Evolutionary conservation across 2,888 invertebrate genomes (phyloP), one percentile per base, ranked within the genome.

Genomic region (Onthophagus sagittarius): DNA sequence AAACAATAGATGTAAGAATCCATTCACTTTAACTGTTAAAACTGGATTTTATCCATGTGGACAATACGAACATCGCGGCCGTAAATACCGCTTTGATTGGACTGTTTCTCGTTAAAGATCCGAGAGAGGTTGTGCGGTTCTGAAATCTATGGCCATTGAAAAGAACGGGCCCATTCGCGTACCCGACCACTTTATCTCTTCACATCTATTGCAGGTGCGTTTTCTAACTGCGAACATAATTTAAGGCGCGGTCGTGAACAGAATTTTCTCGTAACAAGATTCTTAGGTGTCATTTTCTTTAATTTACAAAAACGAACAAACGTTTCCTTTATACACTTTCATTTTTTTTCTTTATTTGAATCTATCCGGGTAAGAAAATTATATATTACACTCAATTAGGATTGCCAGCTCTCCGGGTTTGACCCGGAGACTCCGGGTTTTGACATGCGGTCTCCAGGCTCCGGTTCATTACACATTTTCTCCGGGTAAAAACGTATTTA

Each of bases 191-290:
- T 53, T 53, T 53, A 53, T 53, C 7, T 53, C 39, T 53, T 53
- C 39, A 53, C 39, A 53, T 53, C 71, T 73, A 72, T 73, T 73
- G 76, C 76, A 76, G 75, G 76, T 76, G 76, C 73, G 75, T 71
- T 65, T 72, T 72, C 72, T 74, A 75, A 76, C 70, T 75, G 73
- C 75, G 74, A 53, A 72, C 69, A 74, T 76, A 74, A 76, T 72
- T 76, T 74, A 74, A 74, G 74, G 76, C 70, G 72, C 53, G 72
- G 72, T 73, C 71, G 69, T 72, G 72, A 73, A 73, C 71, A 53
- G 39, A 53, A 53, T 53, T 53, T 53, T 53, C 39, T 53, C 39
- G 39, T 53, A 4, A 53, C 39, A 53, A 11, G 39, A 53, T 53
- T 53, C 39, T 53, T 53, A 53, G 9, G 39, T 53, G 39, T 53